Evolutionary conservation across 2,797 vertebrate genomes (phyloP).

Genomic region (Psittacula echo): DNA sequence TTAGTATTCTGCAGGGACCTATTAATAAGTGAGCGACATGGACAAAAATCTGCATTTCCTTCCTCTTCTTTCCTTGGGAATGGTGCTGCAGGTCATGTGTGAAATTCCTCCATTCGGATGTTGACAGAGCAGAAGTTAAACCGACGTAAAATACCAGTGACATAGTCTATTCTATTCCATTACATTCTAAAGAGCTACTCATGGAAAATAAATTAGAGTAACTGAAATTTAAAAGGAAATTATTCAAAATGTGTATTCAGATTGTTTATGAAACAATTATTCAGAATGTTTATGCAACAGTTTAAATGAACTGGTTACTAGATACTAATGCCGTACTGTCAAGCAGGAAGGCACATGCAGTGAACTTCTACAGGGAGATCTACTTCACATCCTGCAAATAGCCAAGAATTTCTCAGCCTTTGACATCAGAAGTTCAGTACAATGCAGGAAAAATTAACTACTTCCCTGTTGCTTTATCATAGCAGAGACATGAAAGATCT

Average conservation of each 20-base stretch:
- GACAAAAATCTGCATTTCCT: conserved; percentile 41
- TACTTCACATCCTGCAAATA: not conserved
- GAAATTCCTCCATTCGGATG: not conserved
- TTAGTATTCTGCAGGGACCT: conserved; percentile 61
- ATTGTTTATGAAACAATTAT: not conserved
- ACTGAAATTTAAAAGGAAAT: not conserved
- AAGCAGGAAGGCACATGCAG: not conserved
- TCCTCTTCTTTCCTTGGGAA: conserved; percentile 19
- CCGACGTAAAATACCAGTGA: not conserved
- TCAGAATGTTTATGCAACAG: not conserved
- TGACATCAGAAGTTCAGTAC: not conserved
- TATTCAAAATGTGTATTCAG: not conserved
- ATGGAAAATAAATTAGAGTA: not conserved
- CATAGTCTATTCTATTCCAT: not conserved
- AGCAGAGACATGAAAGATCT: not conserved
- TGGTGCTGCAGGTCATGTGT: not conserved
- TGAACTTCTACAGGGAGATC: not conserved
- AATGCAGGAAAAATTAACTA: not conserved
- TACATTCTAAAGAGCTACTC: not conserved
- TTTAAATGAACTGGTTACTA: not conserved
- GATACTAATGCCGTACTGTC: not conserved
- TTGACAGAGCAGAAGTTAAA: not conserved
- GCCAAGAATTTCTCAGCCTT: not conserved
- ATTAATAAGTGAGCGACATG: conserved; percentile 63
- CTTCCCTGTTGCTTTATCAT: not conserved